Conservation (phyloP, 2,888 invertebrate species). For the Pollenia amentaria region DNA sequence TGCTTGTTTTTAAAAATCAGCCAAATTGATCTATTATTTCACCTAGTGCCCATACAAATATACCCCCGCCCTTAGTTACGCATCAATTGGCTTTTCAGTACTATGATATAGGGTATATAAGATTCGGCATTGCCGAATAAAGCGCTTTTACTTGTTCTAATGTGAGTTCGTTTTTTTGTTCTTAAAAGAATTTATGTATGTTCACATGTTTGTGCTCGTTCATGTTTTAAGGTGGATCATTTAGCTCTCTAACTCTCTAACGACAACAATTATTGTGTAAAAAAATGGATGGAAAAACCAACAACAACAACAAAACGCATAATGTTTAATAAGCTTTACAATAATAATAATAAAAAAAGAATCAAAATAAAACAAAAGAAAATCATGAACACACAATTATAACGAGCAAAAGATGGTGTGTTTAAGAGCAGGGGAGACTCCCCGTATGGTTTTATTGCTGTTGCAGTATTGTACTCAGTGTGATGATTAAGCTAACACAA, state of each 20-base stretch:
- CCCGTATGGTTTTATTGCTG: neutral
- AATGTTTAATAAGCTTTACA: constrained; percentile 57
- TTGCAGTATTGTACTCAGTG: neutral
- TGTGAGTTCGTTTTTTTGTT: neutral
- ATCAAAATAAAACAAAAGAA: constrained; percentile 15
- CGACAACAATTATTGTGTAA: constrained; percentile 14
- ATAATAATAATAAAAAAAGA: constrained; percentile 35
- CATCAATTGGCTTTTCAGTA: too few relatives aligned
- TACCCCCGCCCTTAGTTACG: too few relatives aligned
- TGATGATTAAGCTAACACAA: constrained; percentile 5
- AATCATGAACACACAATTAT: constrained; percentile 3
- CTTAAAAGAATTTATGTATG: neutral
- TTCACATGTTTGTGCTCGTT: neutral
- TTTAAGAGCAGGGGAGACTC: neutral
- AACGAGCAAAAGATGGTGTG: neutral
- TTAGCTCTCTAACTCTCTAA: constrained; percentile 38
- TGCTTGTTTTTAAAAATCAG: too few relatives aligned
- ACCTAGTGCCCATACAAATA: too few relatives aligned
- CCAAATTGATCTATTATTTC: too few relatives aligned
- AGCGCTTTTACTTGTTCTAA: too few relatives aligned
- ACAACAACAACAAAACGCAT: constrained; percentile 19
- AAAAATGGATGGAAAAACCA: neutral
- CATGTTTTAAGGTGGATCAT: constrained; percentile 40
- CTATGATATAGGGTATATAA: too few relatives aligned
- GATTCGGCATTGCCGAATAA: too few relatives aligned